phyloP scores from a whole-genome alignment of 2,113 vertebrate genomes.

The Glaucomys volans region DNA sequence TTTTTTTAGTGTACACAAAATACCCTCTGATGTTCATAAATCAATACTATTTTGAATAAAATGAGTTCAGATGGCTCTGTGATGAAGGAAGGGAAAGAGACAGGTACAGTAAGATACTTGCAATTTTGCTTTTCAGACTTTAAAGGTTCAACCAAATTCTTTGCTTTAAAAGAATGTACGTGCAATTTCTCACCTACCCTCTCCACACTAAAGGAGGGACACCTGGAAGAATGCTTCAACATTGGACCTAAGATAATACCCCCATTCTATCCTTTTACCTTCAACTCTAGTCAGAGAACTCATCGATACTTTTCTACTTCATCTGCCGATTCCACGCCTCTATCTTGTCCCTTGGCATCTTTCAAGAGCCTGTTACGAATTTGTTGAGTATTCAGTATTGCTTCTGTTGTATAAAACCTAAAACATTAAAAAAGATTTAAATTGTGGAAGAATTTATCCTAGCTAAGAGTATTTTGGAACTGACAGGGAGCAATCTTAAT shows the following conservation, averaged over 20 bases:
- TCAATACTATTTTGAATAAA: slow-evolving; percentile 19
- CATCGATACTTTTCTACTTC: not conserved
- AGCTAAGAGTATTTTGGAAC: not conserved
- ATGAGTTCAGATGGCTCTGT: not conserved
- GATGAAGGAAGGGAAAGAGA: not conserved
- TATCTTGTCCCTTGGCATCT: not conserved
- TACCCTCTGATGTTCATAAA: not conserved
- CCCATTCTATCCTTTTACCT: not conserved
- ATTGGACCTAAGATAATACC: not conserved
- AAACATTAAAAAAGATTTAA: slow-evolving; percentile 29
- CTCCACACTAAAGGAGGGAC: slow-evolving; percentile 1
- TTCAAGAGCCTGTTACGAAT: not conserved
- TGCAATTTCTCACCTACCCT: not conserved
- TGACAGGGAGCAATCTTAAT: not conserved
- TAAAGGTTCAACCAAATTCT: slow-evolving; percentile 37
- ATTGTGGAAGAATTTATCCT: not conserved
- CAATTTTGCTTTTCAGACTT: slow-evolving; percentile 1
- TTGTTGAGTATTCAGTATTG: slow-evolving; percentile 30
- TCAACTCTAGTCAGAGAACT: not conserved
- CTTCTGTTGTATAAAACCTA: slow-evolving; percentile 23
- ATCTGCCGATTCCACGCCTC: not conserved
- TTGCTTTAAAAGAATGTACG: not conserved
- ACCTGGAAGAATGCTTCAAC: not conserved
- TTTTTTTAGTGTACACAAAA: not conserved
- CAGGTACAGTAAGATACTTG: not conserved